These are phyloP conservation scores for Burhinus bistriatus DNA, from an alignment of 2,113 vertebrate species.

Conservation along the genomic window DNA sequence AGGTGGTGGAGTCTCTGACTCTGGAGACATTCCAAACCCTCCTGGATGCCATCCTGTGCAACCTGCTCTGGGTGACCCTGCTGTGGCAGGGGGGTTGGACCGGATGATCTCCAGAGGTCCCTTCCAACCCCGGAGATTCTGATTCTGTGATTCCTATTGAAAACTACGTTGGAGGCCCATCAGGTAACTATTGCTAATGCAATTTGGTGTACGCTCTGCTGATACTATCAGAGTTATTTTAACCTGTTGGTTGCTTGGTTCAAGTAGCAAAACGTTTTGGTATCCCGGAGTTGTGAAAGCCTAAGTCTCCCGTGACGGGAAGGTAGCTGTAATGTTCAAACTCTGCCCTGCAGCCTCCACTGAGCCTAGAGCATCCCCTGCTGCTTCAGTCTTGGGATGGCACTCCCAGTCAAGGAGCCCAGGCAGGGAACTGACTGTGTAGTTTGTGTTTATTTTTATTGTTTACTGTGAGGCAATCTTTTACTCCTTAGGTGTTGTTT, in stretches of 20 bases:
- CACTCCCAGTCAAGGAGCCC: neutral
- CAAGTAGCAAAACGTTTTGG: neutral
- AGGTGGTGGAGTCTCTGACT: no score
- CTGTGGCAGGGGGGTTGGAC: no score
- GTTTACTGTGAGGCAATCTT: neutral
- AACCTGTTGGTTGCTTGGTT: neutral
- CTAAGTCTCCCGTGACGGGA: neutral
- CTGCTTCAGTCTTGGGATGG: conserved; percentile 15
- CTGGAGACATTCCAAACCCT: no score
- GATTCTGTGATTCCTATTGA: neutral
- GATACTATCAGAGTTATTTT: neutral
- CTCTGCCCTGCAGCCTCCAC: neutral
- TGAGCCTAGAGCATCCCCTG: conserved; percentile 62
- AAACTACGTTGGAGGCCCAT: neutral
- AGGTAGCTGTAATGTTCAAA: neutral
- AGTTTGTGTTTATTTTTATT: neutral
- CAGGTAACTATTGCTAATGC: neutral
- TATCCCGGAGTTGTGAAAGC: neutral
- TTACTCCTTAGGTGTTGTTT: neutral
- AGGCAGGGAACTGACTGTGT: neutral
- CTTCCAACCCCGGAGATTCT: no score
- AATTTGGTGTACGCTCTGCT: neutral
- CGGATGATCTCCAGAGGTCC: no score
- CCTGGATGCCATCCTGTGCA: no score
- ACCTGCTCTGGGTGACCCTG: no score